Percentiles rank a stretch among this genome's conserved stretches.
These are phyloP conservation scores for Cyprinodon brontotheroides DNA, from an alignment of 2,113 vertebrate genomes.

Conservation along the genomic window DNA sequence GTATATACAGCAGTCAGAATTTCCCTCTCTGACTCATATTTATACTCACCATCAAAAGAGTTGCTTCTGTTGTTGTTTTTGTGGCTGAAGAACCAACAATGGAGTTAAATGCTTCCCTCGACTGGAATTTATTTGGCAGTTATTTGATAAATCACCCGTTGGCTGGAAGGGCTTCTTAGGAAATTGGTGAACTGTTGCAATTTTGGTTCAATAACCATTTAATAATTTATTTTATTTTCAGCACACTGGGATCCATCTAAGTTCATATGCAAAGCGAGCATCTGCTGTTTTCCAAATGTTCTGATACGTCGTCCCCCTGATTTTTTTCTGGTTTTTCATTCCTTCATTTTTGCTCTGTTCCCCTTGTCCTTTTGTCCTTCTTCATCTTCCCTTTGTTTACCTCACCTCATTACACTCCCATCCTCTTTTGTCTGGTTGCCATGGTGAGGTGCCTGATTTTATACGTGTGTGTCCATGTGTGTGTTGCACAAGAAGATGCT, in stretches of 20 bases:
- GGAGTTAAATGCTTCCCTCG: not conserved
- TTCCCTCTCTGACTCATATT: slow-evolving; percentile 4
- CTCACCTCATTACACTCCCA: slow-evolving; percentile 41
- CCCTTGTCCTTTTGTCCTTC: slow-evolving; percentile 44
- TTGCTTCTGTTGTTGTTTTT: not conserved
- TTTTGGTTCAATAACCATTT: not conserved
- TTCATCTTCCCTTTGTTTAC: slow-evolving; percentile 35
- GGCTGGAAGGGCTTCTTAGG: too few species aligned
- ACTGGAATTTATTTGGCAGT: not conserved
- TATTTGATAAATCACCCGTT: too few species aligned
- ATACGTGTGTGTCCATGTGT: slow-evolving; percentile 7
- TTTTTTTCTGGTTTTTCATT: slow-evolving; percentile 9
- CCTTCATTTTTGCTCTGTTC: not conserved
- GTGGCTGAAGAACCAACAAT: not conserved
- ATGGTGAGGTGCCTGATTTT: slow-evolving; percentile 58
- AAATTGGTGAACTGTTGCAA: too few species aligned
- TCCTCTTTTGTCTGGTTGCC: slow-evolving; percentile 63
- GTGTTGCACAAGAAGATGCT: slow-evolving; percentile 47
- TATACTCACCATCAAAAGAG: not conserved
- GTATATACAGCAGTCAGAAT: slow-evolving; percentile 3
- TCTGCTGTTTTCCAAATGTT: slow-evolving; percentile 24
- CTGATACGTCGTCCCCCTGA: not conserved
- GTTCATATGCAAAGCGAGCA: not conserved
- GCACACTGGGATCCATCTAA: not conserved
- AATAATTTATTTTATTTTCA: not conserved